These are phyloP conservation scores for Atherinomorus stipes DNA, from an alignment of 2,113 vertebrate genomes.

Conservation along the genomic window DNA sequence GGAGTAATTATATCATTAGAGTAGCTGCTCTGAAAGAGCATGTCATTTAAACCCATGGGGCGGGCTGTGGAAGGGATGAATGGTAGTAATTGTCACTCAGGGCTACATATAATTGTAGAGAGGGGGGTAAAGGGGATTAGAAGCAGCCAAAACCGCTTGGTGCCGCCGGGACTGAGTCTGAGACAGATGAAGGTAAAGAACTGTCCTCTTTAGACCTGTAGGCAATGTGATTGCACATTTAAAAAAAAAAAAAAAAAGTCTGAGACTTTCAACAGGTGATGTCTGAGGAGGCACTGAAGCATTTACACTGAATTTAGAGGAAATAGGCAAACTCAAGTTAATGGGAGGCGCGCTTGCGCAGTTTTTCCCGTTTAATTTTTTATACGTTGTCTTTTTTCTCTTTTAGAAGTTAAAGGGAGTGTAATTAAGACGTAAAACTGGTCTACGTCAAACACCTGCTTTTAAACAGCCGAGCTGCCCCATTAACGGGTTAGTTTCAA, in stretches of 20 bases:
- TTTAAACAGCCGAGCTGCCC: background rate
- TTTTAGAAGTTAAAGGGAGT: background rate
- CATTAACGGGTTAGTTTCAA: no score
- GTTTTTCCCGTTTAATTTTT: background rate
- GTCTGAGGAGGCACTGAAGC: background rate
- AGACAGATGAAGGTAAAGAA: conserved; percentile 61
- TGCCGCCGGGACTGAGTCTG: conserved; percentile 68
- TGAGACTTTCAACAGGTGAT: conserved; percentile 24
- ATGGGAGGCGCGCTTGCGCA: no score
- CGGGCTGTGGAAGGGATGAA: conserved; percentile 64
- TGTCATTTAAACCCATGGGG: conserved; percentile 75
- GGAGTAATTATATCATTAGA: conserved; percentile 79
- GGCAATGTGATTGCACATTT: conserved; percentile 31
- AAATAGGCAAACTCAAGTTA: no score
- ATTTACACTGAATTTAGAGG: background rate
- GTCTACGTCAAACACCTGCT: background rate
- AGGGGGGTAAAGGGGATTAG: conserved; percentile 60
- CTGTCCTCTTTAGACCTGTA: conserved; percentile 46
- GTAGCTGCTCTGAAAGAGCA: conserved; percentile 67
- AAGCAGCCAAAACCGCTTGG: conserved; percentile 73
- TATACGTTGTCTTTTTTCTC: background rate
- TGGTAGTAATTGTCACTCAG: conserved; percentile 79
- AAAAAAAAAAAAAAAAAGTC: conserved; percentile 32
- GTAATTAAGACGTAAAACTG: no score
- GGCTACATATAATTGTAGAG: conserved; percentile 77